Conservation (phyloP, 2,797 vertebrate genomes). For the Enteromius thamalakanensis region DNA sequence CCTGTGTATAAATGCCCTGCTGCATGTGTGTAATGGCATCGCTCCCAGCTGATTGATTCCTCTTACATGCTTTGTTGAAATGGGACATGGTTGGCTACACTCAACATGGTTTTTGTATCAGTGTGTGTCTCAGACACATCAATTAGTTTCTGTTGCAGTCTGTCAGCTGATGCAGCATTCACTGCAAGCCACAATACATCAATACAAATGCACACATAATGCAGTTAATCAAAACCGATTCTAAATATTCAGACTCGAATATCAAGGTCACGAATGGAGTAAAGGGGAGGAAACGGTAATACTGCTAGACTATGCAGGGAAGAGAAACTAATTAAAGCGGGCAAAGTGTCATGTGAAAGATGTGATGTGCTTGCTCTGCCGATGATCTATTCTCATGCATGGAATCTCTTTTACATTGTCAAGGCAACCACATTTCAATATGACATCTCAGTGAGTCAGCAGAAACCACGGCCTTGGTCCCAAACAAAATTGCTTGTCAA, state of each 20-base stretch:
- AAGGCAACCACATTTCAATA: conserved; percentile 54
- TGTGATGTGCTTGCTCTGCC: conserved; percentile 50
- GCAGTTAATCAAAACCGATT: conserved; percentile 30
- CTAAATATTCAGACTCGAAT: background rate
- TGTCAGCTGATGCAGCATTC: conserved; percentile 26
- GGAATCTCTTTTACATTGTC: conserved; percentile 45
- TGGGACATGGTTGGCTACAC: conserved; percentile 40
- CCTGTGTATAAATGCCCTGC: background rate
- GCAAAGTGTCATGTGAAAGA: background rate
- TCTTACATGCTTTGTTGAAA: conserved; percentile 50
- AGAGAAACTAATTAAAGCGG: conserved; percentile 23
- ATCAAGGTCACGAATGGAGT: conserved; percentile 9
- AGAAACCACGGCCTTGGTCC: conserved; percentile 25
- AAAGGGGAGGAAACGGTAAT: background rate
- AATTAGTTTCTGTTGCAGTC: conserved; percentile 38
- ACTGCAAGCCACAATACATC: background rate
- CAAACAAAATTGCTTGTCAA: conserved; percentile 36
- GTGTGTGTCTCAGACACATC: conserved; percentile 45
- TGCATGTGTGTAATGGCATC: conserved; percentile 27
- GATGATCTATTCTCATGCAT: conserved; percentile 24
- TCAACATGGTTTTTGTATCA: conserved; percentile 43
- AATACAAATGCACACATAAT: conserved; percentile 6
- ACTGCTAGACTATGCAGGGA: conserved; percentile 18
- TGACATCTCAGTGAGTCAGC: conserved; percentile 56
- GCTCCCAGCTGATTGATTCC: conserved; percentile 40